Percentiles rank a stretch among this genome's conserved stretches.
Evolutionary conservation across 2,113 vertebrate species (phyloP).

Genomic region (Numenius arquata): DNA sequence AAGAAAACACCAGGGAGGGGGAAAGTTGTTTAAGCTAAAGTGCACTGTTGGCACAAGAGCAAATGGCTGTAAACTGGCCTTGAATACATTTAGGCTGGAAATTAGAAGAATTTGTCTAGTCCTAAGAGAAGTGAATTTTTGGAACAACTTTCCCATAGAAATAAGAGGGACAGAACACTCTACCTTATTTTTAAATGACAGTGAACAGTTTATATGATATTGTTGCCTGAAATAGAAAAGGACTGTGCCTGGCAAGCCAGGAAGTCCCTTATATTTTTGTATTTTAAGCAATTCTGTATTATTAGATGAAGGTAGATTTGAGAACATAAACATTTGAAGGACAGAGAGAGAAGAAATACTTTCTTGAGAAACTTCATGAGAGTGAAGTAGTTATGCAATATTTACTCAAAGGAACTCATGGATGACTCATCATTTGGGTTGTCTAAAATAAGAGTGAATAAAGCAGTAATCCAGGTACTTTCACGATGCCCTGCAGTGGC

Average conservation of each 20-base stretch:
- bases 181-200: neutral
- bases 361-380: neutral
- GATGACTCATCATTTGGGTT: conserved; percentile 5
- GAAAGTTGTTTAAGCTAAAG: conserved; percentile 8
- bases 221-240: conserved; percentile 22
- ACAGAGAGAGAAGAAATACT: neutral
- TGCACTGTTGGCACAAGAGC: conserved; percentile 20
- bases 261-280: neutral
- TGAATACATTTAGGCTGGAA: conserved; percentile 30
- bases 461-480: neutral
- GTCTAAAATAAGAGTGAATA: conserved; percentile 13
- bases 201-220: neutral
- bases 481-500: neutral
- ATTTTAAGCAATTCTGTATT: neutral
- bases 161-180: neutral
- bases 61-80: conserved; percentile 19
- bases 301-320: neutral
- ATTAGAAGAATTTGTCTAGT: neutral
- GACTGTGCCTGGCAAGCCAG: neutral
- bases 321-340: conserved; percentile 12
- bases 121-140: neutral
- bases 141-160: conserved; percentile 14
- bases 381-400: neutral
- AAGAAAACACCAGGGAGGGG: neutral
- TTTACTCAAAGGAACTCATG: neutral